phyloP scores from a whole-genome alignment of 2,797 vertebrate genomes.

The Melanotaenia nigrans region DNA sequence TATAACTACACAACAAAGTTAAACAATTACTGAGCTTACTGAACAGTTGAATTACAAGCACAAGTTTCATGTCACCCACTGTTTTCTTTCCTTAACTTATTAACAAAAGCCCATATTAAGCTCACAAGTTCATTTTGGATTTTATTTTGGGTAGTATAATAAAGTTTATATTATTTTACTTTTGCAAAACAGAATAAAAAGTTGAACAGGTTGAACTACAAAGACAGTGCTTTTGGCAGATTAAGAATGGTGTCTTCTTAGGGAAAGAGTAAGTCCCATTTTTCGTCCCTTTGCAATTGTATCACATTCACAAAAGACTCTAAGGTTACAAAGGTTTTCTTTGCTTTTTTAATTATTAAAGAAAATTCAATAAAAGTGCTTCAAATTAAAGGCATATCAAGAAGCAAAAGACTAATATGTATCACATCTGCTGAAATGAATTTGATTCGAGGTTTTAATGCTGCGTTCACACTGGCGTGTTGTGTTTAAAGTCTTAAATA shows the following conservation, averaged over 20 bases:
- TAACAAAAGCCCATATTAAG: neutral
- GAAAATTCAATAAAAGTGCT: neutral
- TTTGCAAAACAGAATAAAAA: no score
- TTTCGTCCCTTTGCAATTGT: neutral
- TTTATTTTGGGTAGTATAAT: neutral
- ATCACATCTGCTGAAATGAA: neutral
- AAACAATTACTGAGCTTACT: slow-evolving; percentile 1
- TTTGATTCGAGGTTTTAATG: neutral
- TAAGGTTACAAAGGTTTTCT: neutral
- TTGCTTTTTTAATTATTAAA: neutral
- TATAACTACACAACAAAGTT: slow-evolving; percentile 8
- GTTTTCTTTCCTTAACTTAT: slow-evolving; percentile 9
- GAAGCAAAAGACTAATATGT: neutral
- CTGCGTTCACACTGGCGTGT: neutral
- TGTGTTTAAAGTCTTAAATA: neutral
- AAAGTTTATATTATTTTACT: neutral
- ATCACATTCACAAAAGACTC: neutral
- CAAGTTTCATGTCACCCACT: neutral
- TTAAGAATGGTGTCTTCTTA: neutral
- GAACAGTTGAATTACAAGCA: neutral
- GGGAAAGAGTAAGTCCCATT: neutral
- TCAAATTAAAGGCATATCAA: neutral
- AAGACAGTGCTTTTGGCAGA: neutral
- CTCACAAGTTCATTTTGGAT: neutral
- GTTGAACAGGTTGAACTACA: neutral